Evolutionary conservation across 1,140 invertebrate species (phyloP), one percentile per base, ranked within the genome.

Genomic region (Diorhabda sublineata): DNA sequence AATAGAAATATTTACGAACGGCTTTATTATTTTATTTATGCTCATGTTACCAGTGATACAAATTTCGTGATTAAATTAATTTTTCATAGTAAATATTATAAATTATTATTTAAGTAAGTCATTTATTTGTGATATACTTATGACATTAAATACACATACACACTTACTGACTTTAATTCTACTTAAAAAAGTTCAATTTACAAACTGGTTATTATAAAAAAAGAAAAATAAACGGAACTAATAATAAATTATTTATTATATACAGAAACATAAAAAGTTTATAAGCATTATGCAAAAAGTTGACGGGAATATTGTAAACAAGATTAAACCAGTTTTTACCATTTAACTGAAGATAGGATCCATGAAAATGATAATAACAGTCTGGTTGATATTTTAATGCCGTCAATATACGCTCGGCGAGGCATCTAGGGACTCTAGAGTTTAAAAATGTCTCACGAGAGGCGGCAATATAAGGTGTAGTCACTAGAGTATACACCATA

Each of bases 21-120:
- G 9, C 5, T 56, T 42, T 61, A 67, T 67, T n/a, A 57, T 68
- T 61, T 41, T 68, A 59, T 41, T 58, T 68, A 63, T 47, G 43
- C 42, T 62, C 47, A 68, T 68, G 59, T 68, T 59, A 68, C 67
- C 67, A 68, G 59, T 68, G 59, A 68, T 68, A 62, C 59, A 68
- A 62, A 56, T 62, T 45, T 42, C 66, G 66, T 62, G 61, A 62
- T 68, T 68, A 63, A 45, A 60, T 61, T 68, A 57, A 57, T 62
- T 42, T n/a, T 63, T 4, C 56, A 63, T 52, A 44, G 43, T 60
- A 59, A 8, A 8, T 68, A 62, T 43, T 52, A 7, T 52, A 62
- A 43, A 45, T 64, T 64, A 47, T 56, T 67, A 45, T 5, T 64
- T 52, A 52, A 7, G 56, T 64, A 56, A 7, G 47, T 52, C 26